Percentiles rank a stretch among this genome's conserved stretches.
Evolutionary conservation across 1,140 invertebrate genomes (phyloP).

Genomic region (Polyergus mexicanus): DNA sequence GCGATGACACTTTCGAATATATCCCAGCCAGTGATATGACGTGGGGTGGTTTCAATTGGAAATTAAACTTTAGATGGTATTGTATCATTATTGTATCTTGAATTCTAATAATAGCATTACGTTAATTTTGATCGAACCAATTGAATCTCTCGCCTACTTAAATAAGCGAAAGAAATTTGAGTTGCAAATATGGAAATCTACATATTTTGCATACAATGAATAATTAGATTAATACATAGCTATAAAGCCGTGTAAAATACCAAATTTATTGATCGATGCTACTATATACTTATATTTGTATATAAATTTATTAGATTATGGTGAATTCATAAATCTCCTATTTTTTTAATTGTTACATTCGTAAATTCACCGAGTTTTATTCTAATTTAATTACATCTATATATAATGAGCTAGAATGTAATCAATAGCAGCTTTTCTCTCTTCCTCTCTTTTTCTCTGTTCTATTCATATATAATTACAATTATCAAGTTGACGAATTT

Average conservation of each 20-base stretch:
- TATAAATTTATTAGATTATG: slow-evolving; percentile 17
- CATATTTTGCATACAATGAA: slow-evolving; percentile 51
- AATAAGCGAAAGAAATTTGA: slow-evolving; percentile 41
- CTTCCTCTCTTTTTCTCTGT: background rate
- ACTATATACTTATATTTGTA: slow-evolving; percentile 17
- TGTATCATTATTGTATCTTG: background rate
- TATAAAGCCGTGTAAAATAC: slow-evolving; percentile 23
- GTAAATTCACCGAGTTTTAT: slow-evolving; percentile 17
- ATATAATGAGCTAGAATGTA: slow-evolving; percentile 29
- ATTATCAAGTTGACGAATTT: slow-evolving; percentile 24
- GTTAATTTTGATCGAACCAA: slow-evolving; percentile 5
- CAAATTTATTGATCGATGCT: slow-evolving; percentile 41
- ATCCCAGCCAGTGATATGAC: slow-evolving; percentile 97
- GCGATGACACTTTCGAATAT: slow-evolving; percentile 98
- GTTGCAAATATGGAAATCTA: slow-evolving; percentile 52
- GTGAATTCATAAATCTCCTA: background rate
- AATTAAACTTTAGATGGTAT: slow-evolving; percentile 98
- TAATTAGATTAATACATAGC: slow-evolving; percentile 24
- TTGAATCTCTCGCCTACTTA: background rate
- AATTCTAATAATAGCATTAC: background rate
- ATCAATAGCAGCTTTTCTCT: background rate
- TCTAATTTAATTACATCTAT: slow-evolving; percentile 28
- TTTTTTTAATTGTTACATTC: background rate
- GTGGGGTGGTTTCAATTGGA: slow-evolving; percentile 99
- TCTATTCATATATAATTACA: background rate